Evolutionary conservation across 2,113 vertebrate species (phyloP).

Genomic region (Macroglossus sobrinus): DNA sequence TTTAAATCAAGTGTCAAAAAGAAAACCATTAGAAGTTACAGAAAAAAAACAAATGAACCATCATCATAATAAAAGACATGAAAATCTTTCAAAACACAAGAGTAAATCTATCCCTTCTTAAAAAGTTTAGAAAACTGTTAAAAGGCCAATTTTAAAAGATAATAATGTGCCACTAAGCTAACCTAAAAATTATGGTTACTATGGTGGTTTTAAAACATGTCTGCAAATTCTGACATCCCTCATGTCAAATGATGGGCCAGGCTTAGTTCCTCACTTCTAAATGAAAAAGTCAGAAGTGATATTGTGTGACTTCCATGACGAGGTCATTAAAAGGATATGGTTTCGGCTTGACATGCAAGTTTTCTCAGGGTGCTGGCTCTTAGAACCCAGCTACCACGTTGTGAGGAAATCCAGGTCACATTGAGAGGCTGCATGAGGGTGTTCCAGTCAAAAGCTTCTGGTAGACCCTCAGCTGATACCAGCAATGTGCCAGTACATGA

Average conservation of each 20-base stretch:
- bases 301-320: no score
- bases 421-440: background rate
- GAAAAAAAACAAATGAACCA: conserved; percentile 6
- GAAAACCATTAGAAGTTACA: background rate
- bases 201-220: background rate
- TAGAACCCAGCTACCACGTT: background rate
- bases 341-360: background rate
- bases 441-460: background rate
- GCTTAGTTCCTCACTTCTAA: background rate
- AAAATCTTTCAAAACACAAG: background rate
- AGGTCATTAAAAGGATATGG: background rate
- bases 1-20: conserved; percentile 42
- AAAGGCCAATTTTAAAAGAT: background rate
- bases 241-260: background rate
- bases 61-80: background rate
- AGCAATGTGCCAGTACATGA: background rate
- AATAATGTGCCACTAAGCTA: background rate
- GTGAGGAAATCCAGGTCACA: background rate
- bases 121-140: background rate
- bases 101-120: background rate
- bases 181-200: background rate
- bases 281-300: background rate
- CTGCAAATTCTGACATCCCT: background rate
- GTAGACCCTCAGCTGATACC: background rate
- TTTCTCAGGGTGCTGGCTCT: background rate